A percentile compares a stretch with the other conserved stretches of the same genome.
Conservation (phyloP, 92 coral and sea anemone genomes). For the Micromussa lordhowensis region DNA sequence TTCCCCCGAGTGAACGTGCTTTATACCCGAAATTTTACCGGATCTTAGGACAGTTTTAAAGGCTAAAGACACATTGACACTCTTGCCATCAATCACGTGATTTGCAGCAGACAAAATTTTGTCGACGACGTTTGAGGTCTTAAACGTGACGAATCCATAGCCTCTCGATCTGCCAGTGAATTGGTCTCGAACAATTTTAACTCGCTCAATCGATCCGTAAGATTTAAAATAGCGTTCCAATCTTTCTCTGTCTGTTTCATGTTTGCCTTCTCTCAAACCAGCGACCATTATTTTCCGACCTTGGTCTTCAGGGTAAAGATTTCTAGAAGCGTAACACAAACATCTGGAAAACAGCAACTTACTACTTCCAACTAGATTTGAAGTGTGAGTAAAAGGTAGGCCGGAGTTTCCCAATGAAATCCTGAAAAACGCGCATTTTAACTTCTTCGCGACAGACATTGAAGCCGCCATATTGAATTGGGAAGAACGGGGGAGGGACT, state of each 20-base stretch:
- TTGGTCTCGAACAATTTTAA: neutral
- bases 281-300: slow-evolving; percentile 5
- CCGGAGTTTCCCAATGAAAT: neutral
- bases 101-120: neutral
- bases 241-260: neutral
- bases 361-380: neutral
- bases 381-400: neutral
- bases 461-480: neutral
- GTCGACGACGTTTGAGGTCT: neutral
- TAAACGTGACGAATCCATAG: slow-evolving; percentile 3
- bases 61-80: neutral
- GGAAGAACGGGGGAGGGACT: too few species aligned
- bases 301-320: slow-evolving; percentile 10
- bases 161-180: neutral
- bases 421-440: neutral
- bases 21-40: neutral
- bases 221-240: neutral
- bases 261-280: neutral
- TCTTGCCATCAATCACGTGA: slow-evolving; percentile 2
- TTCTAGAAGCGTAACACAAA: slow-evolving; percentile 3
- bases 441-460: neutral
- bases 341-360: neutral
- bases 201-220: neutral
- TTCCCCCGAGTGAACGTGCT: neutral
- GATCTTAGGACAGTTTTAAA: neutral